Base-by-base conservation (phyloP, 2,797 vertebrate species). In the Acipenser transmontanus region DNA sequence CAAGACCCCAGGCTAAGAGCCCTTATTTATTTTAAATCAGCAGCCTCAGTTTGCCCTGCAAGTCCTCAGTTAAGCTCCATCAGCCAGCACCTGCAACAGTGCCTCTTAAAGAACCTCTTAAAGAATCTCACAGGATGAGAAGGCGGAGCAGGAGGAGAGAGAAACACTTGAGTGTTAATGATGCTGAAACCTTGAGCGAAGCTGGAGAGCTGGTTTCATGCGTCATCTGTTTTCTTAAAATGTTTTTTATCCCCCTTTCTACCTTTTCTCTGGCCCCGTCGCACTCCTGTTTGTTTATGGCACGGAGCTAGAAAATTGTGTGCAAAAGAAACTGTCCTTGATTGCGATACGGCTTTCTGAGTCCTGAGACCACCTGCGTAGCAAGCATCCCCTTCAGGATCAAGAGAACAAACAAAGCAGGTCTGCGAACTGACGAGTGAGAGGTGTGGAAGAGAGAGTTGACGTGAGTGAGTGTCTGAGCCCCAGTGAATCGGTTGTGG, bases 391-490 rank as follows among this genome's bases (percentile, higher is more conserved):
- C 85, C 79, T 67, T 68, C 64, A 79, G 85, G 86, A 89, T 90
- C 89, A 89, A 84, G 73, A 71, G 69, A 78, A 78, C 76, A 73
- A 80, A 87, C 83, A 88, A 87, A 87, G 84, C 72, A 14, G 68
- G 64, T 78, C 64, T 66, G 66, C 66, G 62, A 78, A 84, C 76
- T 76, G 75, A 77, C 76, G 86, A 91, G 81, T 89, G 90, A 91
- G 80, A 75, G 82, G 87, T 83, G 88, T 91, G 89, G 79, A 88
- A 91, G 91, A 85, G 78, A 64, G 77, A 90, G 82, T 70, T 91
- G 90, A 88, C 88, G 79, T 90, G 85, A 83, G 86, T 90, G 86
- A 83, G 86, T 89, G 86, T 85, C 86, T 88, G 85, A 84, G 87
- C 66, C 68, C 85, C 81, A 82, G 81, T 11, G 54, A 57, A 57